Evolutionary conservation across 2,113 vertebrate genomes (phyloP).

Genomic region (Leptocoma aspasia): DNA sequence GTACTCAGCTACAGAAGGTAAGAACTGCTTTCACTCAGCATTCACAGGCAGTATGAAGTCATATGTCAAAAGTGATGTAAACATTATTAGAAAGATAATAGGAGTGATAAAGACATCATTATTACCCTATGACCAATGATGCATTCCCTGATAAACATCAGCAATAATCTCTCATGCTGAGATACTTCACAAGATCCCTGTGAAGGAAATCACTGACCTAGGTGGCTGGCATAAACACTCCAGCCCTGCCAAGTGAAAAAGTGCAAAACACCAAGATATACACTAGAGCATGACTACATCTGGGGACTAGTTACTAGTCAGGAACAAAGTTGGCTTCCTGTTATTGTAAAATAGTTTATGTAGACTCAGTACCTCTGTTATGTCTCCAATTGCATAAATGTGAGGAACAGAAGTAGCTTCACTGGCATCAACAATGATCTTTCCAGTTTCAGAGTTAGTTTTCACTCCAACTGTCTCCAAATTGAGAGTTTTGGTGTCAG

Average conservation of each 20-base stretch:
- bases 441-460: conserved; percentile 77
- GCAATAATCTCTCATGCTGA: conserved; percentile 33
- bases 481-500: conserved; percentile 80
- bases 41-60: background rate
- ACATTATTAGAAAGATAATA: conserved; percentile 35
- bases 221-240: conserved; percentile 1
- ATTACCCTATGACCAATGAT: conserved; percentile 16
- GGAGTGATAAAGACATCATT: conserved; percentile 29
- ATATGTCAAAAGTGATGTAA: conserved; percentile 27
- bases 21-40: background rate
- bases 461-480: conserved; percentile 80
- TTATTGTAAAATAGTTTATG: conserved; percentile 53
- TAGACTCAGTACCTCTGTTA: conserved; percentile 80
- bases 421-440: conserved; percentile 80
- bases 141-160: conserved; percentile 50
- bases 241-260: conserved; percentile 3
- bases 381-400: conserved; percentile 90
- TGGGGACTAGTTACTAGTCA: conserved; percentile 51
- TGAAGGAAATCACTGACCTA: conserved; percentile 38
- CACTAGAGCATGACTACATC: conserved; percentile 6
- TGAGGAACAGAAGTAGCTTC: conserved; percentile 87
- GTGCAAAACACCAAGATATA: conserved; percentile 12
- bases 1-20: background rate
- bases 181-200: background rate
- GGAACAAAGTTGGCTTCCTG: conserved; percentile 63